These are phyloP conservation scores for Melanostigma gelatinosum DNA, from an alignment of 2,113 vertebrate genomes.

Conservation along the genomic window DNA sequence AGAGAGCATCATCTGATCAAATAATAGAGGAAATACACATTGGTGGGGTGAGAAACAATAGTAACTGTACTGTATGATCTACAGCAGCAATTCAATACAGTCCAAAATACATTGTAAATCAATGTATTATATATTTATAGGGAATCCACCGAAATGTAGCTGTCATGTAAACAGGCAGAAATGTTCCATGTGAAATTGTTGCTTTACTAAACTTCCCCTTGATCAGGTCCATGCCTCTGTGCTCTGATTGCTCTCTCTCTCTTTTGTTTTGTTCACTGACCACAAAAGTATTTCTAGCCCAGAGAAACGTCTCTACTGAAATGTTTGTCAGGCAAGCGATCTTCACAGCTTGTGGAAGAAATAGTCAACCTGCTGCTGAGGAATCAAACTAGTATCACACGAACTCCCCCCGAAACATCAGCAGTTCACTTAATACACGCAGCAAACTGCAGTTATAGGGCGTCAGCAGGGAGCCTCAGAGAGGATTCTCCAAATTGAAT, in stretches of 20 bases:
- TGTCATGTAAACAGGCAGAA: not conserved
- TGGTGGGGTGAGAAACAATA: not conserved
- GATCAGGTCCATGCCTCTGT: not conserved
- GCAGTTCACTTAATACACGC: not conserved
- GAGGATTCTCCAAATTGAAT: not conserved
- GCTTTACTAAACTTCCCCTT: not conserved
- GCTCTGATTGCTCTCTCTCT: not conserved
- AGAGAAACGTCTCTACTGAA: not conserved
- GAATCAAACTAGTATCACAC: not conserved
- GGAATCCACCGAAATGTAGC: not conserved
- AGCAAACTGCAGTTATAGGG: not conserved
- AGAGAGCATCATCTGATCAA: not conserved
- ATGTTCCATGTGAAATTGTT: not conserved
- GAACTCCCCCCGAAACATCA: not conserved
- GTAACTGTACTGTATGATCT: not conserved
- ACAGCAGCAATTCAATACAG: not conserved
- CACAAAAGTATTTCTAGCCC: not conserved
- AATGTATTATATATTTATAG: not conserved
- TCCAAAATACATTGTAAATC: not conserved
- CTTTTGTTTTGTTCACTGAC: not conserved
- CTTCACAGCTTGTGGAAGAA: not conserved
- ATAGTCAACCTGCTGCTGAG: not conserved
- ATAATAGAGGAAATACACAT: not conserved
- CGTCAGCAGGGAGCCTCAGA: not conserved
- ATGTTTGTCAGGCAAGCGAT: not conserved